These are phyloP conservation scores for Polypedilum pembai DNA, from an alignment of 1,140 invertebrate species.

Conservation along the genomic window DNA sequence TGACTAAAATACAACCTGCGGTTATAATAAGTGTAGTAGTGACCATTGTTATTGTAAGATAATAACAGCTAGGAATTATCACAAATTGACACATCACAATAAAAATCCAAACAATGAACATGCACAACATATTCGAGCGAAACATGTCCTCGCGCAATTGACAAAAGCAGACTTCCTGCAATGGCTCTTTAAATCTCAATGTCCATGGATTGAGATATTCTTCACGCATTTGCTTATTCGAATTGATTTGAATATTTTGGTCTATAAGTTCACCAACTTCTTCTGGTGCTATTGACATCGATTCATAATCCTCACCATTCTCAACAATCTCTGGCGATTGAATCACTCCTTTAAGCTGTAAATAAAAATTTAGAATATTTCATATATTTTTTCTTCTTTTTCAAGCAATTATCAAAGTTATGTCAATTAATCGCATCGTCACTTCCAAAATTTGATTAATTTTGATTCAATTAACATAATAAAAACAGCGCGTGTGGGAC, in stretches of 20 bases:
- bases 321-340: neutral
- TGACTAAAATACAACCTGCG: slow-evolving; percentile 63
- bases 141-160: slow-evolving; percentile 86
- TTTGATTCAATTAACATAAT: too few species aligned
- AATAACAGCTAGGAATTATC: slow-evolving; percentile 61
- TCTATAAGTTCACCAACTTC: slow-evolving; percentile 76
- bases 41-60: slow-evolving; percentile 51
- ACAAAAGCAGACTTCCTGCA: slow-evolving; percentile 56
- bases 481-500: slow-evolving; percentile 30
- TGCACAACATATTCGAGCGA: slow-evolving; percentile 88
- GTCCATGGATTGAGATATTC: slow-evolving; percentile 82
- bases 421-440: too few species aligned
- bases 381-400: too few species aligned
- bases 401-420: too few species aligned
- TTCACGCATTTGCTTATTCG: slow-evolving; percentile 81
- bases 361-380: neutral
- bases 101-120: slow-evolving; percentile 83
- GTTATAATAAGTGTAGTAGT: slow-evolving; percentile 59
- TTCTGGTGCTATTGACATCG: neutral
- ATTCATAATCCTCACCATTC: neutral
- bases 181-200: slow-evolving; percentile 68
- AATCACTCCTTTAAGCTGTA: slow-evolving; percentile 1
- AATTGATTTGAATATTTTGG: slow-evolving; percentile 84
- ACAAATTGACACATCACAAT: slow-evolving; percentile 71
- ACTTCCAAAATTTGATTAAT: too few species aligned